phyloP scores from a whole-genome alignment of 2,113 vertebrate species.

The Dromas ardeola region DNA sequence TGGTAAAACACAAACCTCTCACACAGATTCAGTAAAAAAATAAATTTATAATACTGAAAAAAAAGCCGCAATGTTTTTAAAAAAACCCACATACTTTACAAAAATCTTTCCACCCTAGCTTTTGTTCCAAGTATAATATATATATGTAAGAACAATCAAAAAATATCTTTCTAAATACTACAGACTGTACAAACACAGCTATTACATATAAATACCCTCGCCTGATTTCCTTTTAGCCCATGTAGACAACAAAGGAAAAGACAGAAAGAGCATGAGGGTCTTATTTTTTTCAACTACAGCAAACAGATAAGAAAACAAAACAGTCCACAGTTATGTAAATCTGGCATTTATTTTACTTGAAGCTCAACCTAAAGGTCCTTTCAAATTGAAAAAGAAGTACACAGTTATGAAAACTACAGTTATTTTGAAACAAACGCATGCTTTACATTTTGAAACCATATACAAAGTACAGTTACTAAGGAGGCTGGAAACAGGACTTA shows the following conservation, averaged over 20 bases:
- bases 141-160: background rate
- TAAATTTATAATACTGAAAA: background rate
- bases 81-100: background rate
- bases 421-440: background rate
- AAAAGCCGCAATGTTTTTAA: background rate
- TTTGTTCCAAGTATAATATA: background rate
- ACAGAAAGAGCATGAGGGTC: background rate
- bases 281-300: background rate
- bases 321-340: background rate
- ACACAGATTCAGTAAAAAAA: background rate
- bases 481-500: background rate
- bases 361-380: background rate
- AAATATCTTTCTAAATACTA: background rate
- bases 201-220: background rate
- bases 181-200: background rate
- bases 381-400: background rate
- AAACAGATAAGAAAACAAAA: background rate
- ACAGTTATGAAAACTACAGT: accelerated
- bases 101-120: background rate
- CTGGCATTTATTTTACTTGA: background rate
- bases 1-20: background rate
- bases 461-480: background rate
- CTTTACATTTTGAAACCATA: background rate
- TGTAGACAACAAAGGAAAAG: background rate
- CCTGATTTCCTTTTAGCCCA: background rate